Evolutionary conservation across 2,888 invertebrate genomes (phyloP).

Genomic region (Epinotia nisella): DNA sequence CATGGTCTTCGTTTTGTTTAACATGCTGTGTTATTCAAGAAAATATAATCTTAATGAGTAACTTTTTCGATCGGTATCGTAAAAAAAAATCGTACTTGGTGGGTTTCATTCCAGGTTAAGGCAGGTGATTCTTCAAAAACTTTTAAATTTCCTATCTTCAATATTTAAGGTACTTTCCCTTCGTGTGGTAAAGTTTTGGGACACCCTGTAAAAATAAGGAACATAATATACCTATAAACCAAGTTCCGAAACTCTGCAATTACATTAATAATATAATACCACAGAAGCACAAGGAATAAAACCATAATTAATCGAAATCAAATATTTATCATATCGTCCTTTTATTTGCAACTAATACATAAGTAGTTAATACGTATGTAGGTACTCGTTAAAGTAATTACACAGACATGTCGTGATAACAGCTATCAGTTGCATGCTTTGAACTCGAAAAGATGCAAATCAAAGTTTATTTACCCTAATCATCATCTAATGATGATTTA

Average conservation of each 20-base stretch:
- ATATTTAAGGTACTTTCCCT: too few relatives aligned
- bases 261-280: conserved; percentile 31
- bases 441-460: conserved; percentile 32
- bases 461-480: conserved; percentile 35
- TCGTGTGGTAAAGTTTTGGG: too few relatives aligned
- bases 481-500: conserved; percentile 18
- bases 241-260: neutral
- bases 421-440: conserved; percentile 27
- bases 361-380: neutral
- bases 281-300: neutral
- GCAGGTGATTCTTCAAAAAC: too few relatives aligned
- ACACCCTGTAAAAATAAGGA: too few relatives aligned
- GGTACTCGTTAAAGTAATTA: conserved; percentile 27
- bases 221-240: too few relatives aligned
- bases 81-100: too few relatives aligned
- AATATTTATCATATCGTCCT: conserved; percentile 4
- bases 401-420: conserved; percentile 26
- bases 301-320: conserved; percentile 4
- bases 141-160: too few relatives aligned
- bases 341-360: conserved; percentile 10
- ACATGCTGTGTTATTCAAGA: too few relatives aligned
- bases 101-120: too few relatives aligned
- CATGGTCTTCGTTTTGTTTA: too few relatives aligned
- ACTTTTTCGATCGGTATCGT: too few relatives aligned
- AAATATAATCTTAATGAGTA: too few relatives aligned